phyloP scores from a whole-genome alignment of 2,888 invertebrate species.

The Monopis laevigella region DNA sequence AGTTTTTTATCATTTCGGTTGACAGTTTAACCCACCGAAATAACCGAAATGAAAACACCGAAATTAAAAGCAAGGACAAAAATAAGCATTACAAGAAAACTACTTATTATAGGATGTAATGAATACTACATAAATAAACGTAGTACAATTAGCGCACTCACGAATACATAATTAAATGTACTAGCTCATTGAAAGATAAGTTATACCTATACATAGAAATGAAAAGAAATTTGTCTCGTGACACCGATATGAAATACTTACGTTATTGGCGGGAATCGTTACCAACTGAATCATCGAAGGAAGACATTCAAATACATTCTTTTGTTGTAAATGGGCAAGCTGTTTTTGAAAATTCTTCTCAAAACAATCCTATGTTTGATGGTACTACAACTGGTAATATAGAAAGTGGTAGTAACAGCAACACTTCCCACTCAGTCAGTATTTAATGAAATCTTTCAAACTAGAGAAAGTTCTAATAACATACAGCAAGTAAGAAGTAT shows the following conservation, averaged over 20 bases:
- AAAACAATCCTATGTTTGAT: slow-evolving; percentile 36
- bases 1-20: too few species aligned
- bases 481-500: slow-evolving; percentile 52
- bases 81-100: too few species aligned
- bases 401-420: slow-evolving; percentile 48
- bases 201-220: not conserved
- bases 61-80: too few species aligned
- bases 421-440: slow-evolving; percentile 46
- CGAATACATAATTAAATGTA: not conserved
- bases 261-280: slow-evolving; percentile 21
- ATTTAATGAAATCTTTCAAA: slow-evolving; percentile 49
- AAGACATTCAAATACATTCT: slow-evolving; percentile 66
- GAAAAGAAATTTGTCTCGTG: not conserved
- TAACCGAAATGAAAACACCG: not conserved
- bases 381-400: slow-evolving; percentile 56
- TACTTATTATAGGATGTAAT: not conserved
- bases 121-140: not conserved
- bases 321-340: slow-evolving; percentile 59
- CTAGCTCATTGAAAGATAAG: not conserved
- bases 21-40: not conserved
- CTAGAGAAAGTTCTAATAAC: slow-evolving; percentile 39
- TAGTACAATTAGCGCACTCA: not conserved
- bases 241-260: not conserved
- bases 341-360: slow-evolving; percentile 40
- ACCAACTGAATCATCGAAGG: slow-evolving; percentile 30